These are phyloP conservation scores for Mionectes olivaceus DNA, from an alignment of 2,797 vertebrate genomes.

Conservation along the genomic window DNA sequence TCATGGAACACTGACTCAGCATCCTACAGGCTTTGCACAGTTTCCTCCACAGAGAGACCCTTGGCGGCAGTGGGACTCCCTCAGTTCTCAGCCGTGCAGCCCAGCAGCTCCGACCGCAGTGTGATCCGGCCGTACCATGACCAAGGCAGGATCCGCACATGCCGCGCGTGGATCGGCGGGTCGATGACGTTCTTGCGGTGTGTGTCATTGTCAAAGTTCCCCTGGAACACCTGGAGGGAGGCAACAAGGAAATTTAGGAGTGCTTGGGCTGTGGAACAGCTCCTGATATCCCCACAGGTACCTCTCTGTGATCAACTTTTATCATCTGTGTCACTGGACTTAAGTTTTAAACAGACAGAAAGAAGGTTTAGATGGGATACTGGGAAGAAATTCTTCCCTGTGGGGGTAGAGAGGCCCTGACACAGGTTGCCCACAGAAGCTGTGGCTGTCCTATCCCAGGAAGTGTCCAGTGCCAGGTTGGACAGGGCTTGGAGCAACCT, in stretches of 20 bases:
- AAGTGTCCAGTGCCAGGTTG: rapidly evolving
- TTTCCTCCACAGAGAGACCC: conserved; percentile 83
- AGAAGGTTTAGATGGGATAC: no score
- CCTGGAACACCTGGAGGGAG: conserved; percentile 92
- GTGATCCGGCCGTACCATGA: conserved; percentile 99
- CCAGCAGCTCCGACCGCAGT: conserved; percentile 92
- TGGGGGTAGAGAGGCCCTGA: not conserved
- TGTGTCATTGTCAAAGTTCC: conserved; percentile 98
- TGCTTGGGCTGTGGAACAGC: rapidly evolving
- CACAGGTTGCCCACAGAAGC: not conserved
- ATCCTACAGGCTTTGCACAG: conserved; percentile 91
- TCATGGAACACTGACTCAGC: conserved; percentile 85
- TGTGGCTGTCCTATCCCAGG: not conserved
- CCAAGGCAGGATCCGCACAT: conserved; percentile 95
- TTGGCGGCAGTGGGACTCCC: conserved; percentile 3
- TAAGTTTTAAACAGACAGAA: not conserved
- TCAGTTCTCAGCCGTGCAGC: conserved; percentile 94
- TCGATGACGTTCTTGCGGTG: conserved; percentile 98
- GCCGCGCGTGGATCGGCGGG: conserved; percentile 90
- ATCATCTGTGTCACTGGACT: rapidly evolving
- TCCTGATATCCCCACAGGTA: rapidly evolving
- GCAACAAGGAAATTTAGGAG: rapidly evolving
- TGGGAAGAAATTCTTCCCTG: rapidly evolving
- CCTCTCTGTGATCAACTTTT: not conserved
- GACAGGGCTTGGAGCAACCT: not conserved